Evolutionary conservation across 2,797 vertebrate species (phyloP).

Genomic region (Coracias cyanogaster): DNA sequence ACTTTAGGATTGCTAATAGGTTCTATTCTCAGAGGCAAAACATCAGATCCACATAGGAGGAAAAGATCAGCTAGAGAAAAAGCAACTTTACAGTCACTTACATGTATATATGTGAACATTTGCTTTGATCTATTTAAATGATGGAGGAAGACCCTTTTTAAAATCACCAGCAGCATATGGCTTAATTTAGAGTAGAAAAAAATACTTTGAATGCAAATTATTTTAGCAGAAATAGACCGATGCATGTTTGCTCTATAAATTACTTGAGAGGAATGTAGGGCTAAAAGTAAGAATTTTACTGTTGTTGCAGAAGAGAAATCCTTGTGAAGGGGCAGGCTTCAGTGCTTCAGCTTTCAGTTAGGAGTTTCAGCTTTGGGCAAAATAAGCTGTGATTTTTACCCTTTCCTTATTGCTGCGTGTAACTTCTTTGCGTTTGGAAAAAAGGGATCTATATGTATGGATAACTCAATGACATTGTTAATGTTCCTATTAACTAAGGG

Average conservation of each 20-base stretch:
- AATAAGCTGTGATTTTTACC: constrained; percentile 11
- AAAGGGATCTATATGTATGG: not conserved
- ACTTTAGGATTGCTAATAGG: constrained; percentile 71
- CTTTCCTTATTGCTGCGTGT: not conserved
- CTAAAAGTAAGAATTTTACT: constrained; percentile 6
- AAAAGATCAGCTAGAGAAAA: constrained; percentile 45
- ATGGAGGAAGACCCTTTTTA: not conserved
- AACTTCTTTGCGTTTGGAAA: not conserved
- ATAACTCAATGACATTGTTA: not conserved
- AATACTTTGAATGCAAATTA: constrained; percentile 46
- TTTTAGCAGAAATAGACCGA: constrained; percentile 12
- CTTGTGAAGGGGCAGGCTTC: not conserved
- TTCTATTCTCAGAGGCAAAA: constrained; percentile 74
- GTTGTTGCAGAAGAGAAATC: not conserved
- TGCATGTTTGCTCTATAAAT: constrained; percentile 16
- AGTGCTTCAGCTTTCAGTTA: not conserved
- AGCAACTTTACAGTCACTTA: not conserved
- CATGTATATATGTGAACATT: not conserved
- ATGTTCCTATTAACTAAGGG: not conserved
- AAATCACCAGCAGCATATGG: not conserved
- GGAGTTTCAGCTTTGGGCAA: not conserved
- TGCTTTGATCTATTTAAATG: constrained; percentile 18
- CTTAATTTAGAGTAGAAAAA: constrained; percentile 58
- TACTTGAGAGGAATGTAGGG: not conserved
- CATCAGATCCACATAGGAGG: constrained; percentile 48